These are phyloP conservation scores for Melinaea marsaeus DNA, from an alignment of 2,888 invertebrate genomes.

Conservation along the genomic window DNA sequence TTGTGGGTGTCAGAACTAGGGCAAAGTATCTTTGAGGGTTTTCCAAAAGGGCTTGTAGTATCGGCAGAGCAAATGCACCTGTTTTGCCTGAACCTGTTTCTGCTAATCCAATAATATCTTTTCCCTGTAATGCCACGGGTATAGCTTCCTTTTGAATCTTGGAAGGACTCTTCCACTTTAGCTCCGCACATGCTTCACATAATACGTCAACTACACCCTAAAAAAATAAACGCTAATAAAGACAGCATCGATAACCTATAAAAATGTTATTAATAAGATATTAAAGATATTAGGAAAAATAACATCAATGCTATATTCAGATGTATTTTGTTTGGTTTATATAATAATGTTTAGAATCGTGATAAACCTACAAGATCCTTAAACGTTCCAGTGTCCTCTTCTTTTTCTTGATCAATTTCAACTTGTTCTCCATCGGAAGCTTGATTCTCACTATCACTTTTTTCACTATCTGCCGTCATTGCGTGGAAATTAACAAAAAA, in stretches of 20 bases:
- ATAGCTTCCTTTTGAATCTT: constrained; percentile 97
- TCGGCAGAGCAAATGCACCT: constrained; percentile 97
- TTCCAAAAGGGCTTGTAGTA: constrained; percentile 92
- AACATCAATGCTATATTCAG: not conserved
- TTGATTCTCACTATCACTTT: constrained; percentile 45
- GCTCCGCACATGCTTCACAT: constrained; percentile 92
- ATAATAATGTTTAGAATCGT: not conserved
- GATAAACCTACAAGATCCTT: constrained; percentile 61
- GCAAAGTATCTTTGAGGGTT: constrained; percentile 97
- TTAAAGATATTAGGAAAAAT: not conserved
- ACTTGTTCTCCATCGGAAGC: constrained; percentile 42
- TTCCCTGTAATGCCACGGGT: constrained; percentile 92
- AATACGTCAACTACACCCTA: constrained; percentile 94
- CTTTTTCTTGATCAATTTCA: constrained; percentile 39
- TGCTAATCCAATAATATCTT: constrained; percentile 79
- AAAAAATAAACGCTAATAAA: constrained; percentile 16
- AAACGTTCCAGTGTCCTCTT: constrained; percentile 63
- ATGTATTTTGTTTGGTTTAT: not conserved
- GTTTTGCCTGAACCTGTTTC: constrained; percentile 98
- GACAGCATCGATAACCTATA: constrained; percentile 3
- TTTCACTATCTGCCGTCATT: constrained; percentile 57
- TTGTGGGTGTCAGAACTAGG: constrained; percentile 94
- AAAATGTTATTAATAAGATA: not conserved
- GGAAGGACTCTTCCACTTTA: constrained; percentile 97
- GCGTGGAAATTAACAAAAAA: constrained; percentile 25